Evolutionary conservation across 1,140 invertebrate species (phyloP), one percentile per base, ranked within the genome.

Genomic region (Orius insidiosus): DNA sequence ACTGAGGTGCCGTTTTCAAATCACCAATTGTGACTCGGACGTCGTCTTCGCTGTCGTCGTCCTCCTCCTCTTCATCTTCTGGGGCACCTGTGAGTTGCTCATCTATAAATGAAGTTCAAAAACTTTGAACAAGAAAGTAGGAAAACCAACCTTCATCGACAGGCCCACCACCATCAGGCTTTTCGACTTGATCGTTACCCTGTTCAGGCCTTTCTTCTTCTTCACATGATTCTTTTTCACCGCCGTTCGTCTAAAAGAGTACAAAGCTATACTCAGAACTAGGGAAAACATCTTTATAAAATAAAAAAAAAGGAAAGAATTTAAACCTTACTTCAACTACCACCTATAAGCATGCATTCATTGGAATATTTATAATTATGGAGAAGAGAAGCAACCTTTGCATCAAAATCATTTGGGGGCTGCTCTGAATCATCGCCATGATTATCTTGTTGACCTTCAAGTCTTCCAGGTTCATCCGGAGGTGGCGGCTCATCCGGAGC

Each of bases 11-110:
- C 0, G 78, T 72, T 59, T 86, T 86, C 31, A 85, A 82, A 58
- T 86, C 80, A 0, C 80, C 81, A 55, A 87, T 85, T 1, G 83
- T 79, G 43, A 88, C 81, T 62, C 85, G 80, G 1, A 88, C 78
- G 56, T 88, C 83, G 52, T 80, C 77, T 51, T 82, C 80, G 2
- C 67, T 67, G 53, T 86, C 82, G 10, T 72, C 76, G 32, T 72
- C 68, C 0, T 74, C 73, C 48, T 82, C 78, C 47, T 78, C 75
- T 30, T 76, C 74, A 48, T 72, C 70, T 51, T 67, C 64, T 2
- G 24, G 24, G 24, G 24, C 24, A 4, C 24, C 24, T 7, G 7
- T 7, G 24, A 24, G 3, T 7, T 24, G 24, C 3, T 7, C 24
- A 24, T 3, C 24, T 24, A 7, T 24, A 7, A 24, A n/a, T 4